These are phyloP conservation scores for Callipepla squamata DNA, from an alignment of 2,113 vertebrate genomes.

Conservation along the genomic window DNA sequence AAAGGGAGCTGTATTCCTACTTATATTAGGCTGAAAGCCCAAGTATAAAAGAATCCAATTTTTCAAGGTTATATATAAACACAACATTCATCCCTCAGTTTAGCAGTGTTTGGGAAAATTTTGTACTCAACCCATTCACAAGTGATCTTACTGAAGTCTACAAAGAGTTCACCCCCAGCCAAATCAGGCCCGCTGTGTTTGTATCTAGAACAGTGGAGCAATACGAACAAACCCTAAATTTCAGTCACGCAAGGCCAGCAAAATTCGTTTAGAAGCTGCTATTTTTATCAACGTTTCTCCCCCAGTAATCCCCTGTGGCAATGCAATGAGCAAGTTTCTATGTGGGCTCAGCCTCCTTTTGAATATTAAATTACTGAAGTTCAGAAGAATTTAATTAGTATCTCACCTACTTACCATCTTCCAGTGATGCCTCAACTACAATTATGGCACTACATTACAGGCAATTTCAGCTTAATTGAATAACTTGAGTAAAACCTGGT, in stretches of 20 bases:
- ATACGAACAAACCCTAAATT: background rate
- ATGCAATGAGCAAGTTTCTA: background rate
- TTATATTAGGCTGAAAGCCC: slow-evolving; percentile 56
- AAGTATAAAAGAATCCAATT: slow-evolving; percentile 37
- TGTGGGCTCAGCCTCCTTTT: background rate
- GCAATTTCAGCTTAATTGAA: slow-evolving; percentile 43
- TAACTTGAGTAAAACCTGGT: slow-evolving; percentile 47
- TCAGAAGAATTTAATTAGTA: slow-evolving; percentile 65
- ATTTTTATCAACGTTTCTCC: slow-evolving; percentile 32
- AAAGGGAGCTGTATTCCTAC: slow-evolving; percentile 34
- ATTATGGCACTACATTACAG: slow-evolving; percentile 18
- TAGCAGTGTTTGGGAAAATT: slow-evolving; percentile 50
- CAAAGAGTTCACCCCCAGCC: background rate
- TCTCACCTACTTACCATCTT: slow-evolving; percentile 58
- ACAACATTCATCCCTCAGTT: background rate
- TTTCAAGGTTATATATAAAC: slow-evolving; percentile 65
- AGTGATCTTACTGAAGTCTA: slow-evolving; percentile 16
- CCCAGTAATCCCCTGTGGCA: background rate
- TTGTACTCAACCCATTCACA: slow-evolving; percentile 46
- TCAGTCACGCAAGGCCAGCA: background rate
- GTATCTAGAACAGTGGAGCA: background rate
- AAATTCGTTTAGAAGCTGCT: background rate
- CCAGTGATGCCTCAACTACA: background rate
- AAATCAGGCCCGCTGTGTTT: background rate
- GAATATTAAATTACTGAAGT: slow-evolving; percentile 40